Evolutionary conservation across 2,113 vertebrate species (phyloP).

Genomic region (Scortum barcoo): DNA sequence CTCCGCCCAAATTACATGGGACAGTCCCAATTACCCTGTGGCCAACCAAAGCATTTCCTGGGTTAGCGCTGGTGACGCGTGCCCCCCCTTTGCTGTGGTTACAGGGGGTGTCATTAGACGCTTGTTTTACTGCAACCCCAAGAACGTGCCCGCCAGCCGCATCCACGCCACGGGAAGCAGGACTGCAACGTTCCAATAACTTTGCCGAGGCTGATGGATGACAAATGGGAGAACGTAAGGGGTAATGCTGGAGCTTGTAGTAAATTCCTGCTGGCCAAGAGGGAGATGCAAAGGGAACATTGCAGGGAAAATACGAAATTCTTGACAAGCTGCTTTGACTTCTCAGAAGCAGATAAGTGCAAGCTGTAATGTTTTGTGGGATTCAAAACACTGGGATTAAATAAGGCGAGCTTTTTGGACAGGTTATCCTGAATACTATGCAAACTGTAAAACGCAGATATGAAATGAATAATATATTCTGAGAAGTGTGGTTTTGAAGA

Average conservation of each 20-base stretch:
- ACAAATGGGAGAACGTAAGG: constrained; percentile 69
- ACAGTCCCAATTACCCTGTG: constrained; percentile 89
- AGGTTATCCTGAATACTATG: not conserved
- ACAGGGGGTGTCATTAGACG: constrained; percentile 83
- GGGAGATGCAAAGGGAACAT: constrained; percentile 65
- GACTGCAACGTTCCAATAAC: constrained; percentile 76
- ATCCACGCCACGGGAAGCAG: constrained; percentile 78
- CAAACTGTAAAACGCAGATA: constrained; percentile 22
- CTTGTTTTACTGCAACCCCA: constrained; percentile 86
- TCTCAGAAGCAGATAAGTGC: constrained; percentile 56
- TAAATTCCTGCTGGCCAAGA: constrained; percentile 71
- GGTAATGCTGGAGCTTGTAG: constrained; percentile 56
- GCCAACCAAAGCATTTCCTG: constrained; percentile 89
- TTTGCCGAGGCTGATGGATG: constrained; percentile 67
- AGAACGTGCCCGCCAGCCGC: constrained; percentile 83
- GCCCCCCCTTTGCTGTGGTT: constrained; percentile 78
- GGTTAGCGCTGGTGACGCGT: constrained; percentile 82
- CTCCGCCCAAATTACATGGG: constrained; percentile 87
- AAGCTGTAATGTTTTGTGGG: constrained; percentile 27
- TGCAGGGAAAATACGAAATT: constrained; percentile 63
- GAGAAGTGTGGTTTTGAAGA: constrained; percentile 12
- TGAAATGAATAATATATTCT: constrained; percentile 27
- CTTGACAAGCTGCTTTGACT: constrained; percentile 51
- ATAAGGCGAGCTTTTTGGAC: constrained; percentile 22
- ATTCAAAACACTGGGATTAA: constrained; percentile 23